A percentile compares a stretch with the other conserved stretches of the same genome.
phyloP scores from a whole-genome alignment of 2,797 vertebrate species.

The Smutsia temminckii region DNA sequence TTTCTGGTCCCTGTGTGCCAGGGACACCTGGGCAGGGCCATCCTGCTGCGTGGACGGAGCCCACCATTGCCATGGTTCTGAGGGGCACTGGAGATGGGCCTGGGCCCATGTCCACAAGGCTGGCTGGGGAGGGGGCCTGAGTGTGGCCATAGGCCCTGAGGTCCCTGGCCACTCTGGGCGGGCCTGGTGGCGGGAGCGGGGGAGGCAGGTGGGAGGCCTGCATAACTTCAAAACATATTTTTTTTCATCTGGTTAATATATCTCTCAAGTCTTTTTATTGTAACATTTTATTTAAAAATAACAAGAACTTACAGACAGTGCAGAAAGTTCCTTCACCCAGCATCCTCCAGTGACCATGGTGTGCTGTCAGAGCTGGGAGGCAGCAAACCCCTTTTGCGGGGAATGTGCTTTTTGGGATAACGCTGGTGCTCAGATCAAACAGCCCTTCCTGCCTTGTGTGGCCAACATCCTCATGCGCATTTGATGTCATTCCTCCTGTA shows the following conservation, averaged over 20 bases:
- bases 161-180: no score
- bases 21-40: no score
- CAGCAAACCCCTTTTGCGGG: fast-evolving
- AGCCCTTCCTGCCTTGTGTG: not conserved
- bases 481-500: not conserved
- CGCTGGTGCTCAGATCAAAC: not conserved
- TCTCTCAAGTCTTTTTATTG: not conserved
- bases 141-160: not conserved
- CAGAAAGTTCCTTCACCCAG: no score
- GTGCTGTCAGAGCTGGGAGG: no score
- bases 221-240: not conserved
- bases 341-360: not conserved
- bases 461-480: not conserved
- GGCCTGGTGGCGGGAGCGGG: no score
- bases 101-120: not conserved
- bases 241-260: not conserved
- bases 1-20: not conserved
- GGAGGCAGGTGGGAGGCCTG: no score
- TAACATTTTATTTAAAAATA: not conserved
- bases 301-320: not conserved
- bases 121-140: not conserved
- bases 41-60: fast-evolving
- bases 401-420: not conserved
- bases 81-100: not conserved
- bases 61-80: fast-evolving